A percentile compares a stretch with the other conserved stretches of the same genome.
Conservation (phyloP, 2,797 vertebrate genomes). For the Liparis tanakae region DNA sequence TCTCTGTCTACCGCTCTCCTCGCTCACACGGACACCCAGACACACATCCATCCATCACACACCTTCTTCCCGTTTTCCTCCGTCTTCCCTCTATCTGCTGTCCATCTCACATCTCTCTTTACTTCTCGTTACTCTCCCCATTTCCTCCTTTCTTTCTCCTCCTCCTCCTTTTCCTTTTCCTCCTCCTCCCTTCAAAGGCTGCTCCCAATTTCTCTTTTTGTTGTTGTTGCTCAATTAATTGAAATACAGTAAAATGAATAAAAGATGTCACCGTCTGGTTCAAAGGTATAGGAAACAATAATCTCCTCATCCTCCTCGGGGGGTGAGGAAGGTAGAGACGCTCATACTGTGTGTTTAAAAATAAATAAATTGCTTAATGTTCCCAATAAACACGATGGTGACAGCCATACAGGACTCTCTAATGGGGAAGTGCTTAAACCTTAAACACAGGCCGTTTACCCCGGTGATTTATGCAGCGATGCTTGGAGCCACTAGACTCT, state of each 20-base stretch:
- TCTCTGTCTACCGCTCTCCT: constrained; percentile 28
- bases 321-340: constrained; percentile 1
- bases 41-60: constrained; percentile 69
- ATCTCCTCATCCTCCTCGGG: constrained; percentile 27
- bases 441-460: constrained; percentile 63
- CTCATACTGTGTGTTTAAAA: constrained; percentile 20
- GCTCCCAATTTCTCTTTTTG: constrained; percentile 33
- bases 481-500: constrained; percentile 22
- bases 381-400: constrained; percentile 57
- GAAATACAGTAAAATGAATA: constrained; percentile 48
- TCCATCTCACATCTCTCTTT: constrained; percentile 43
- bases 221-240: constrained; percentile 35
- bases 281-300: constrained; percentile 1
- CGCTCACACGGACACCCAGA: constrained; percentile 41
- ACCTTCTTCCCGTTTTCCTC: constrained; percentile 45
- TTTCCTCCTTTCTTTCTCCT: constrained; percentile 9
- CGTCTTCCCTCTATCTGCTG: constrained; percentile 42
- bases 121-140: constrained; percentile 21
- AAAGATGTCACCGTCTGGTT: constrained; percentile 62
- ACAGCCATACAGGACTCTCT: constrained; percentile 60
- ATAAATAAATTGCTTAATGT: constrained; percentile 51
- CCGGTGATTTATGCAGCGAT: constrained; percentile 64
- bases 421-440: constrained; percentile 63
- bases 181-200: not conserved
- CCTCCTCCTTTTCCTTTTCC: not conserved